Evolutionary conservation across 2,113 vertebrate genomes (phyloP), one percentile per base, ranked within the genome.

Genomic region (Casuarius casuarius): DNA sequence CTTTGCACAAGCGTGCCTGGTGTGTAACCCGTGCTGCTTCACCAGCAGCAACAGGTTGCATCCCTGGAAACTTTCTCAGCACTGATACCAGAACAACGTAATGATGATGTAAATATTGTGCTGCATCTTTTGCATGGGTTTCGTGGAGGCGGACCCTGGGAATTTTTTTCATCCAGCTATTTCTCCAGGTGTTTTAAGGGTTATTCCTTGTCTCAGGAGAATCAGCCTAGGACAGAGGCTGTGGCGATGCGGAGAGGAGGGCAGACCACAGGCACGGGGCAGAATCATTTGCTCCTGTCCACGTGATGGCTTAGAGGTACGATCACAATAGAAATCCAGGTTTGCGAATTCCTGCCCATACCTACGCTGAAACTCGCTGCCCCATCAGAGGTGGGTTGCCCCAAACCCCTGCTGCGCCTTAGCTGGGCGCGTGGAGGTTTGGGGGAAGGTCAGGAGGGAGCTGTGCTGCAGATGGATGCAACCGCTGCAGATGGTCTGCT

Each of bases 1-100:
- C 4, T 21, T 18, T 25, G 67, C 25, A 8, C 35, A 6, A 13
- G 10, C 15, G 3, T 3, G 2, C 13, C 1, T 1, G 63, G 54
- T 19, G 49, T 1, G 5, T n/a, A 23, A 1, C 63, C 35, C 38
- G 25, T 52, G 48, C 51, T 19, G 51, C 8, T 1, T 10, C 0
- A 0, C 0, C 21, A 14, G 63, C 0, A 6, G 38, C 68, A 12
- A 0, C 2, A 20, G 54, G 23, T 44, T 11, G 4, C 68, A 21
- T 8, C 67, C 4, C 46, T 25, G 11, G 49, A 51, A 33, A 19
- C 2, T 0, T 33, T 22, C 71, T 26, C 46, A 4, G 20, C 3
- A 40, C 79, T 58, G 70, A 7, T 42, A 13, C 6, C 46, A 54
- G 29, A 28, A 9, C 0, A 3, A 6, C 4, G n/a, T 19, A 7